Evolutionary conservation across 2,797 vertebrate genomes (phyloP), one percentile per base, ranked within the genome.

Genomic region (Chloroceryle amazona): DNA sequence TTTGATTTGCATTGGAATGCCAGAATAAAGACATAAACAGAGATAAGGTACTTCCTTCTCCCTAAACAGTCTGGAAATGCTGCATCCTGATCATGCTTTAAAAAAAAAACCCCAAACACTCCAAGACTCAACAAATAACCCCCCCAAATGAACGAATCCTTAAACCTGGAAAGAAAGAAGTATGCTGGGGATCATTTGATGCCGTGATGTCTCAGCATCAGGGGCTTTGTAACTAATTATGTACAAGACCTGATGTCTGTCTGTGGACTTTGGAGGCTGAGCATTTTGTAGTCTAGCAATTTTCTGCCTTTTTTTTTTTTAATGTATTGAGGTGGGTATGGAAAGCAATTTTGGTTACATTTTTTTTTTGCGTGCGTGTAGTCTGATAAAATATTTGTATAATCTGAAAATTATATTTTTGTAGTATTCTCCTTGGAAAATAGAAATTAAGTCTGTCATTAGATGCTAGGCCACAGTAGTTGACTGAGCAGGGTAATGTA

Each of bases 401-500:
- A 97, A 98, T 98, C 97, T 97, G 93, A 95, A 97, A 95, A 97
- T 97, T 97, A 90, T 98, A 95, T 98, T 97, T 97, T 96, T 97
- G 95, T 96, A 93, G 96, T 95, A 87, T 85, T 95, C 84, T 97
- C 95, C 74, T 97, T 88, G 96, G 98, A 98, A 98, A 98, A 97
- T 95, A 98, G 98, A 97, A 98, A 98, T 98, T 98, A 98, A 98
- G 97, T 96, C 96, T 96, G 96, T 97, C 97, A 95, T 98, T 98
- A 97, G 96, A 97, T 97, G 95, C 96, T 13, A 76, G 97, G 94
- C 98, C 97, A 98, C 97, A 97, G 97, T 97, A 98, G 98, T 98
- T 96, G 98, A 98, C 97, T 95, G 98, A 97, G 96, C 97, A 96
- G 98, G 96, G 87, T 98, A 98, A 99, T 98, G 96, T 97, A 98